Conservation (phyloP, 2,113 vertebrate species). For the Vombatus ursinus region DNA sequence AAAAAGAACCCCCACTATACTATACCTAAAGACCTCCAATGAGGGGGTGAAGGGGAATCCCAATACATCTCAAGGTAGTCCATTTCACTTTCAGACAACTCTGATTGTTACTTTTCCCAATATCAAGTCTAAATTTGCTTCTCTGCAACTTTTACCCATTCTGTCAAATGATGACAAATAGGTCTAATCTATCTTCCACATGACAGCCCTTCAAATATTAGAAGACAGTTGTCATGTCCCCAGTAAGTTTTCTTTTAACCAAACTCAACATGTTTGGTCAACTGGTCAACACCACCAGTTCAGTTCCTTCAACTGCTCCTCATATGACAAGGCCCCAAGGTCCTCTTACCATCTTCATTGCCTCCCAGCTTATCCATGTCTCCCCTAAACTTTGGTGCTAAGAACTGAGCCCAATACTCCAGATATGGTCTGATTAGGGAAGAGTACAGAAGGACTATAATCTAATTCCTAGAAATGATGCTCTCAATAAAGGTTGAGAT, state of each 20-base stretch:
- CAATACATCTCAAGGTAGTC: background rate
- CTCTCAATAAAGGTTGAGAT: background rate
- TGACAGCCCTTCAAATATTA: background rate
- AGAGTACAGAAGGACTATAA: background rate
- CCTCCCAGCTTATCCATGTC: background rate
- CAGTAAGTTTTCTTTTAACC: background rate
- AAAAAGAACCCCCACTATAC: background rate
- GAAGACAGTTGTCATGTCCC: background rate
- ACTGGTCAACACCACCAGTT: background rate
- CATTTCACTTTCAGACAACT: background rate
- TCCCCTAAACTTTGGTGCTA: background rate
- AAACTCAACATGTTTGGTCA: background rate
- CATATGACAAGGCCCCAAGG: background rate
- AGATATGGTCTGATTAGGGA: background rate
- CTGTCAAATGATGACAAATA: background rate
- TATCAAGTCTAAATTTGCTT: background rate
- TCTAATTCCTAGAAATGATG: background rate
- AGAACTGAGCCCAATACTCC: background rate
- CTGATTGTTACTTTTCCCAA: background rate
- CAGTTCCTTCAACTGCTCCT: background rate
- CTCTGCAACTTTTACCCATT: background rate
- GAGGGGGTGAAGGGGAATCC: background rate
- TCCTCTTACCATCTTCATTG: background rate
- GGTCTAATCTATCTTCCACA: background rate
- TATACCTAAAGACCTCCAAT: background rate